Evolutionary conservation across 2,797 vertebrate species (phyloP).

Genomic region (Rhinatrema bivittatum): DNA sequence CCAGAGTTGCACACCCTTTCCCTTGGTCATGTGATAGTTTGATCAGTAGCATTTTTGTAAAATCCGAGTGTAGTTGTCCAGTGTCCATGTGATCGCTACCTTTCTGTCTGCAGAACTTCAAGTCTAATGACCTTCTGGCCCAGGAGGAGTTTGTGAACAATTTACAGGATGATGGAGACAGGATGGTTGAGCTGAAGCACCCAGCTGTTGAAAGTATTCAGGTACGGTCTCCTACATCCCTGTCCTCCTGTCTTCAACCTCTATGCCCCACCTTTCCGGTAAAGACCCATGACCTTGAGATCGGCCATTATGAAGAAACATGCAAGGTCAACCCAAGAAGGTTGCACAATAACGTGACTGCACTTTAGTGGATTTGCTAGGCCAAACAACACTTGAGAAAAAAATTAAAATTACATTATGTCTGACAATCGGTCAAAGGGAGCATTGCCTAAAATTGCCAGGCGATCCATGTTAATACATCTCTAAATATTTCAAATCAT

Average conservation of each 20-base stretch:
- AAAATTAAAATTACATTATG: too few relatives aligned
- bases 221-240: constrained; percentile 43
- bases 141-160: constrained; percentile 83
- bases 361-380: too few relatives aligned
- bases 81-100: too few relatives aligned
- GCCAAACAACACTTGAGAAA: too few relatives aligned
- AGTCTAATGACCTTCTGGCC: constrained; percentile 76
- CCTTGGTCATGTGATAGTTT: too few relatives aligned
- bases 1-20: too few relatives aligned
- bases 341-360: too few relatives aligned
- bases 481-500: too few relatives aligned
- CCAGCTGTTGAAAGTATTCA: constrained; percentile 76
- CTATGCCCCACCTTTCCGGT: neutral
- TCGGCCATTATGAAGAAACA: neutral
- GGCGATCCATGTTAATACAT: too few relatives aligned
- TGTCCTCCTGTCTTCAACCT: neutral
- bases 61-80: neutral
- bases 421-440: too few relatives aligned
- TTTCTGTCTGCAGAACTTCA: constrained; percentile 71
- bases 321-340: too few relatives aligned
- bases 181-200: constrained; percentile 83
- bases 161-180: constrained; percentile 84
- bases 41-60: neutral
- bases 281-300: neutral
- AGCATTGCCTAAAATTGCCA: too few relatives aligned